Percentiles rank a stretch among this genome's conserved stretches.
Conservation (phyloP, 2,797 vertebrate species). For the Enteromius unitaeniatus region DNA sequence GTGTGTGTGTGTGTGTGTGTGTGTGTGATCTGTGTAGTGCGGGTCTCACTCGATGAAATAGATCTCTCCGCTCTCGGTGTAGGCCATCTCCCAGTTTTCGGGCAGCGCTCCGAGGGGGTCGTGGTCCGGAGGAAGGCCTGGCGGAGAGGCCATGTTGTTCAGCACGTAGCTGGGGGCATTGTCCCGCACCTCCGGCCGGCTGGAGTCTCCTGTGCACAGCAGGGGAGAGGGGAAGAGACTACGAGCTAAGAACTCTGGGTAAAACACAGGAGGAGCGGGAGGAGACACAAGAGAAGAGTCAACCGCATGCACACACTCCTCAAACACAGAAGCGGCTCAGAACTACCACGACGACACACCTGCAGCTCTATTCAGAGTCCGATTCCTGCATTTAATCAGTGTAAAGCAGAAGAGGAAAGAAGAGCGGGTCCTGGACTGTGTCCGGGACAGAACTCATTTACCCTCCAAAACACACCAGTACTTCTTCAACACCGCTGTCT, state of each 20-base stretch:
- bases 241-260: constrained; percentile 81
- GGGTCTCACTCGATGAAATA: constrained; percentile 97
- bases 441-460: background rate
- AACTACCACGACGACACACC: background rate
- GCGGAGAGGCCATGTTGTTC: constrained; percentile 86
- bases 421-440: too few species aligned
- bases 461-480: too few species aligned
- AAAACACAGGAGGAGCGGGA: constrained; percentile 58
- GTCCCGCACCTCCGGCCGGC: constrained; percentile 88
- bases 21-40: background rate
- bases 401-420: background rate
- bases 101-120: constrained; percentile 94
- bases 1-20: background rate
- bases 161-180: constrained; percentile 79
- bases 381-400: background rate
- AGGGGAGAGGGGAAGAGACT: constrained; percentile 80
- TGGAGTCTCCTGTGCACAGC: constrained; percentile 89
- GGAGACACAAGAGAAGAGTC: constrained; percentile 26
- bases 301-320: background rate
- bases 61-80: constrained; percentile 98
- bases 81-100: constrained; percentile 99
- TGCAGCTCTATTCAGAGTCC: background rate
- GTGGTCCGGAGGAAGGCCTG: constrained; percentile 88
- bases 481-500: too few species aligned
- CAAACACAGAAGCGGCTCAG: too few species aligned